Evolutionary conservation across 2,113 vertebrate genomes (phyloP).

Genomic region (Sisor rabdophorus): DNA sequence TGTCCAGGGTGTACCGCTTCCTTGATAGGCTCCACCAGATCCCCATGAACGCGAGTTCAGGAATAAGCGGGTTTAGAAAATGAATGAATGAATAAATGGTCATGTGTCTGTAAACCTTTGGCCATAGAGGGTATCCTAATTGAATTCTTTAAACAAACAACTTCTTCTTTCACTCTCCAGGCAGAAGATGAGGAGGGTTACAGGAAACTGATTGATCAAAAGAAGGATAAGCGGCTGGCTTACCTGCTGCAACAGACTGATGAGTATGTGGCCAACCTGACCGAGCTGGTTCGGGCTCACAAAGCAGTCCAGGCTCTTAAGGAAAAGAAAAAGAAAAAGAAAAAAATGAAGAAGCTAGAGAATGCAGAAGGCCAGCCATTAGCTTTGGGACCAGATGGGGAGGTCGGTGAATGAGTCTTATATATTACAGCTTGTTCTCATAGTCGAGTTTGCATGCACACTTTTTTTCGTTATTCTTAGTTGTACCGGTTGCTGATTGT

Average conservation of each 20-base stretch:
- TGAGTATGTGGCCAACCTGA: conserved; percentile 95
- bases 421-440: background rate
- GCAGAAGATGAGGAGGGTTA: conserved; percentile 96
- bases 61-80: too few relatives aligned
- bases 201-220: conserved; percentile 96
- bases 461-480: too few relatives aligned
- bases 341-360: conserved; percentile 86
- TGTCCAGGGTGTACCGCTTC: too few relatives aligned
- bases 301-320: conserved; percentile 93
- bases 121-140: background rate
- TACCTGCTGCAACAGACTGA: conserved; percentile 97
- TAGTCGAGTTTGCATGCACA: too few relatives aligned
- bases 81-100: too few relatives aligned
- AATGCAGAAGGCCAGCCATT: conserved; percentile 71
- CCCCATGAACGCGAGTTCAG: too few relatives aligned
- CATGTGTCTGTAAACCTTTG: too few relatives aligned
- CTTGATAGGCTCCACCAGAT: too few relatives aligned
- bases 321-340: conserved; percentile 97
- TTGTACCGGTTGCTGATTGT: too few relatives aligned
- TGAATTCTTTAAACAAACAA: background rate
- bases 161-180: conserved; percentile 56
- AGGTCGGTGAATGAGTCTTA: conserved; percentile 65
- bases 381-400: conserved; percentile 84
- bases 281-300: conserved; percentile 91
- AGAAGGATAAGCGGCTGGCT: conserved; percentile 96